Base-by-base conservation (phyloP, 2,113 vertebrate species). In the Struthidea cinerea region DNA sequence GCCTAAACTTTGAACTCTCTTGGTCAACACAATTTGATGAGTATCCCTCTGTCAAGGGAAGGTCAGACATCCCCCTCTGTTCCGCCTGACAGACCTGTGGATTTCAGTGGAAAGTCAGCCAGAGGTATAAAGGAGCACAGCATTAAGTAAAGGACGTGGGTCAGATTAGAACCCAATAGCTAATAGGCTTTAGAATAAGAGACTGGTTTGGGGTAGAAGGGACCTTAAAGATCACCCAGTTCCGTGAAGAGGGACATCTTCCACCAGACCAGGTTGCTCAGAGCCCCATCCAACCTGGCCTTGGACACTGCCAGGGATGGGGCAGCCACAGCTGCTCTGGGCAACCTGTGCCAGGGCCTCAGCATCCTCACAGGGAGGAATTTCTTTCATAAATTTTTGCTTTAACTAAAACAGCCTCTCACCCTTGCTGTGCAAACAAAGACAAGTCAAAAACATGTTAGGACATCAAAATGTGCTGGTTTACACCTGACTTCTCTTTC, bases 341-440 rank as follows among this genome's bases (percentile, higher is more conserved):
- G 16, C 0, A 82, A 3, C 39, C 69, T 82, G n/a, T 75, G 33
- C 24, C 69, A 75, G 46, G 8, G 39, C 28, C 23, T 82, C 24
- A 1, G 0, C n/a, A 53, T 4, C 13, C 16, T 17, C 39, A 41
- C 14, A 76, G 26, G 10, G 27, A 60, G 61, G 0, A 41, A 61
- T 46, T 68, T 41, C 24, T 61, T 41, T 5, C 28, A 68, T 8
- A 53, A 47, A 16, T 41, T 35, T 47, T 53, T 0, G 0, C 53
- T 93, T 94, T 42, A 69, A 73, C 9, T 73, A 24, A 84, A 92
- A 55, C 24, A 75, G 10, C 4, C 28, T 50, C 22, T 53, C 60
- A 68, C 8, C 7, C 15, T 77, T 64, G 69, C 39, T 67, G 13
- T 32, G 76, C 13, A 57, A 59, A 77, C 9, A 60, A 65, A 71